Percentiles rank a stretch among this genome's conserved stretches.
These are phyloP conservation scores for Crocallis elinguaria DNA, from an alignment of 2,888 invertebrate species.

Conservation along the genomic window DNA sequence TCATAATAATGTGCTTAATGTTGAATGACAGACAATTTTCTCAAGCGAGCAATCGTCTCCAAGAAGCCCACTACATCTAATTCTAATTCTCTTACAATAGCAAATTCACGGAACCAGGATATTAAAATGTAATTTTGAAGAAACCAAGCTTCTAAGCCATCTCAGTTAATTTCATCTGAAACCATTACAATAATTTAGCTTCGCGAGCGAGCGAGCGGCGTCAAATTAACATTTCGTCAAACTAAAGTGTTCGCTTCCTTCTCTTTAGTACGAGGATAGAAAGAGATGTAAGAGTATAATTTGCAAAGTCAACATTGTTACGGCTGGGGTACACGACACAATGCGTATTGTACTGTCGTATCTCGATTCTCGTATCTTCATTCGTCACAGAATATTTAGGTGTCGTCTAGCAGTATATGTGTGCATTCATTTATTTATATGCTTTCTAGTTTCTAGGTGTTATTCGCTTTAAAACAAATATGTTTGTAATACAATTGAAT, in stretches of 20 bases:
- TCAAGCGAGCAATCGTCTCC: neutral
- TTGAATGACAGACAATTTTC: no score
- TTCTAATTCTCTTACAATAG: constrained; percentile 12
- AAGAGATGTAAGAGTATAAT: neutral
- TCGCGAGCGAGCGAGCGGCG: neutral
- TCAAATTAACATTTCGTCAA: neutral
- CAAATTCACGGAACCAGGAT: constrained; percentile 18
- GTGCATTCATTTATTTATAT: no score
- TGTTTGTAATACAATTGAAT: no score
- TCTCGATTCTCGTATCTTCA: no score
- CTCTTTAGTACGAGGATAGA: neutral
- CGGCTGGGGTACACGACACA: no score
- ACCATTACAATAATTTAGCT: constrained; percentile 4
- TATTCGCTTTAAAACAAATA: no score
- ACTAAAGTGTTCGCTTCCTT: neutral
- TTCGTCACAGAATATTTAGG: no score
- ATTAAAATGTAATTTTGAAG: constrained; percentile 17
- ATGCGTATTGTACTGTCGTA: no score
- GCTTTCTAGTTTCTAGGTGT: no score
- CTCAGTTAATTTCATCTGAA: constrained; percentile 14
- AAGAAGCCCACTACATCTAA: neutral
- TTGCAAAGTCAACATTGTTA: no score
- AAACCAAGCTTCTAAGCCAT: neutral
- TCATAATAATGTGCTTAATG: no score
- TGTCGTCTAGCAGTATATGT: no score